Evolutionary conservation across 1,140 invertebrate species (phyloP).

Genomic region (Cyphomyrmex costatus): DNA sequence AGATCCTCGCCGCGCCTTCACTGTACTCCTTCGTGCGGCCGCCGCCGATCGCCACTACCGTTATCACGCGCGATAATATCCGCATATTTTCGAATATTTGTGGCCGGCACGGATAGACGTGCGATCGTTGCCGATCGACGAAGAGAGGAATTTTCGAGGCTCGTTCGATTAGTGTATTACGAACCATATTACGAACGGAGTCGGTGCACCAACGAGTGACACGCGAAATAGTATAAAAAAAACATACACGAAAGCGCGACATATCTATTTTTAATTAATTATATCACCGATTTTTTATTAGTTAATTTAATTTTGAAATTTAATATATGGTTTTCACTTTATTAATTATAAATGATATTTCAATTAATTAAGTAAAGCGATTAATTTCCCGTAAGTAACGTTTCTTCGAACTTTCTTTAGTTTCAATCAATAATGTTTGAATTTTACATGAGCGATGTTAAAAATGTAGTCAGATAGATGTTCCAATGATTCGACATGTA

Average conservation of each 20-base stretch:
- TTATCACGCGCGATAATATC: constrained; percentile 50
- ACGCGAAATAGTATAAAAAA: not conserved
- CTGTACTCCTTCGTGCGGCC: not conserved
- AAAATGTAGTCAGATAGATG: too few species aligned
- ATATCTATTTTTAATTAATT: not conserved
- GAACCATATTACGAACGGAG: not conserved
- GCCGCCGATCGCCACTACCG: constrained; percentile 33
- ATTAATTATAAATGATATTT: too few species aligned
- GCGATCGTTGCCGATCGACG: not conserved
- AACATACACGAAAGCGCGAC: not conserved
- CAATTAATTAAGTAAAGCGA: not conserved
- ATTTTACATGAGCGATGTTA: too few species aligned
- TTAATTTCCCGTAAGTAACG: not conserved
- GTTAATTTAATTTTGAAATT: too few species aligned
- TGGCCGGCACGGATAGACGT: constrained; percentile 8
- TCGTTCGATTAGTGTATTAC: not conserved
- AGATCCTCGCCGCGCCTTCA: constrained; percentile 49
- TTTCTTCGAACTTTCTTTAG: not conserved
- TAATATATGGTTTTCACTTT: too few species aligned
- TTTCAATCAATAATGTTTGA: not conserved
- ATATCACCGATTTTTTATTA: not conserved
- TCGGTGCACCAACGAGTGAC: constrained; percentile 1
- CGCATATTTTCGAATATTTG: constrained; percentile 62
- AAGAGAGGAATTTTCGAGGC: constrained; percentile 31
- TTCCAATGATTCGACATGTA: too few species aligned